Base-by-base conservation (phyloP, 92 coral and sea anemone species). In the Actinostola sp. region DNA sequence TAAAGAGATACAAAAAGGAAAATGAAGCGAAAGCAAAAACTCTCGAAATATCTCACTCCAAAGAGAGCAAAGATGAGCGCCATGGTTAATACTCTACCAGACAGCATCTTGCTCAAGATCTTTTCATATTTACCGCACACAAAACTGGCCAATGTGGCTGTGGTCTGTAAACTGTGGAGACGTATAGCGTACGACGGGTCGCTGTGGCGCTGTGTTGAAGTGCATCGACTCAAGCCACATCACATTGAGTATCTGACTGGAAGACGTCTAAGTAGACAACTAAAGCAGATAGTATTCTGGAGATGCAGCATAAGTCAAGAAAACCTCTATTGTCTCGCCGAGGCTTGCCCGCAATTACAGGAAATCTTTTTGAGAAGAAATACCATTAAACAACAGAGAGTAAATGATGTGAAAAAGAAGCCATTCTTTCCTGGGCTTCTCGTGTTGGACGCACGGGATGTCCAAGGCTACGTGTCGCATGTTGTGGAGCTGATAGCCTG, bases 81-180 rank as follows among this genome's bases (percentile, higher is more conserved):
- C n/a, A 20, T 17, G 27, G 64, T 75, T 34, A 51, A 75, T 33
- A 8, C 63, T n/a, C 48, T 75, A 46, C 90, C 90, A 63, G 90
- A 86, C 57, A 80, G 90, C 61, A 76, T 86, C 42, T 69, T 80
- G 24, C 83, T 86, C 26, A 82, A 86, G 20, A 65, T 80, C 16
- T 81, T 86, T 3, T 67, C 66, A 12, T 70, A 32, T 19, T 52
- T 86, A 39, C 30, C 72, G 13, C 73, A 64, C 13, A 56, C 63
- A 45, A 60, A 74, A 25, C 79, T 86, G 7, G 45, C 73, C 25
- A 38, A 32, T 15, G 61, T 70, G 3, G 82, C 87, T 20, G 34
- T 64, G 27, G 96, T 90, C 50, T 87, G 81, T 75, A 73, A 64
- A 50, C 82, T 77, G 46, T 90, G 96, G 96, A 67, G 62, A 51